These are phyloP conservation scores for Formica selysi DNA, from an alignment of 1,140 invertebrate species.

Conservation along the genomic window DNA sequence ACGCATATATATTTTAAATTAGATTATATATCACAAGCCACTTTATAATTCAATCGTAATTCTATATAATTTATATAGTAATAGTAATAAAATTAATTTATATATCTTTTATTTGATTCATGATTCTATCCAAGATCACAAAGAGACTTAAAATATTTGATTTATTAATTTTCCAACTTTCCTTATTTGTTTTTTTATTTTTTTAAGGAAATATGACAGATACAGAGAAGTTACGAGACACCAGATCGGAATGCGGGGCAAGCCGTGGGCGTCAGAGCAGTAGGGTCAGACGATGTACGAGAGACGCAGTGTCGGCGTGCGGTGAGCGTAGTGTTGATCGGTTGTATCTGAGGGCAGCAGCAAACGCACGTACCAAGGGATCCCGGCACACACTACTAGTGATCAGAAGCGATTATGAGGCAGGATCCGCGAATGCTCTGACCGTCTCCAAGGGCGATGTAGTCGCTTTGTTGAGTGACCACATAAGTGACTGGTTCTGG, in stretches of 20 bases:
- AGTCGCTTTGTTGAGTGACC: conserved; percentile 88
- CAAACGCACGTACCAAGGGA: conserved; percentile 83
- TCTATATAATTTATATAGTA: too few species aligned
- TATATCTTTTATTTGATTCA: too few species aligned
- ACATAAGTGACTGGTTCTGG: conserved; percentile 90
- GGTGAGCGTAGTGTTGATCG: conserved; percentile 90
- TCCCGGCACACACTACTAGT: conserved; percentile 89
- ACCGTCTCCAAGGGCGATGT: conserved; percentile 91
- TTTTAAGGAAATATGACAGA: conserved; percentile 90
- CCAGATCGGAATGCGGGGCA: conserved; percentile 85
- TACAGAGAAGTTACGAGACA: conserved; percentile 88
- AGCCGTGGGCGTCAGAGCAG: conserved; percentile 83
- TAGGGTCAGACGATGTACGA: conserved; percentile 81
- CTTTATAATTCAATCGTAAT: too few species aligned
- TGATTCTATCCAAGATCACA: background rate
- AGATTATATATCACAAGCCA: too few species aligned
- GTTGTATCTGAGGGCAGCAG: conserved; percentile 88
- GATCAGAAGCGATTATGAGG: conserved; percentile 89
- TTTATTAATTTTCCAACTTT: background rate
- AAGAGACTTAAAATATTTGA: background rate
- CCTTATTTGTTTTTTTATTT: background rate
- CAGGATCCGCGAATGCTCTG: conserved; percentile 86
- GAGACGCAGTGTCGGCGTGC: conserved; percentile 86
- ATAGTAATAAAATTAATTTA: background rate
- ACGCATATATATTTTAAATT: too few species aligned